Evolutionary conservation across 2,888 invertebrate genomes (phyloP).

Genomic region (Cephus runcator): DNA sequence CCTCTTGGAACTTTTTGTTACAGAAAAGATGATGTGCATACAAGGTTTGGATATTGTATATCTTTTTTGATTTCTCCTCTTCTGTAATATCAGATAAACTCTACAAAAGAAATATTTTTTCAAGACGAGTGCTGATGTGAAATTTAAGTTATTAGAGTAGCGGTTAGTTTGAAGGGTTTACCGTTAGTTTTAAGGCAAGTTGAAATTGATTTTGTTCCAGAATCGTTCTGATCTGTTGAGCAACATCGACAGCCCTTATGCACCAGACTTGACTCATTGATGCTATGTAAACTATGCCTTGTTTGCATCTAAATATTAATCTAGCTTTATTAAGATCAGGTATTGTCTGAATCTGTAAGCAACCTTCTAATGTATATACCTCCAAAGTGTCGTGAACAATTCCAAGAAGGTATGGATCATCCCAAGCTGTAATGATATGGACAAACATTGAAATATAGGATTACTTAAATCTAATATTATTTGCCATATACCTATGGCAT

Average conservation of each 20-base stretch:
- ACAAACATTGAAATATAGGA: slow-evolving; percentile 7
- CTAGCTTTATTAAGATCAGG: slow-evolving; percentile 80
- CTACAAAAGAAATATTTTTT: slow-evolving; percentile 67
- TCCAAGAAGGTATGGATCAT: slow-evolving; percentile 92
- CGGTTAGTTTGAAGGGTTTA: slow-evolving; percentile 67
- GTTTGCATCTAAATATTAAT: slow-evolving; percentile 78
- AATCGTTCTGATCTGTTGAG: slow-evolving; percentile 85
- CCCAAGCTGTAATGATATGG: slow-evolving; percentile 76
- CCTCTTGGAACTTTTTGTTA: slow-evolving; percentile 86
- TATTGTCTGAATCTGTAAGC: slow-evolving; percentile 83
- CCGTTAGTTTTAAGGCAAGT: slow-evolving; percentile 89
- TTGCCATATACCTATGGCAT: slow-evolving; percentile 70
- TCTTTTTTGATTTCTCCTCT: slow-evolving; percentile 82
- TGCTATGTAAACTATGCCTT: slow-evolving; percentile 86
- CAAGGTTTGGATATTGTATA: slow-evolving; percentile 88
- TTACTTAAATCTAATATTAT: slow-evolving; percentile 3
- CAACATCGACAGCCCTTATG: slow-evolving; percentile 82
- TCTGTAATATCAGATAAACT: slow-evolving; percentile 83
- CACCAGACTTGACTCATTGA: slow-evolving; percentile 92
- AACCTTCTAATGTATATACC: slow-evolving; percentile 86
- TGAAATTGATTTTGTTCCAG: slow-evolving; percentile 93
- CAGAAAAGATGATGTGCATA: slow-evolving; percentile 93
- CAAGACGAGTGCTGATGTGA: slow-evolving; percentile 1
- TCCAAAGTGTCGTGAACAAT: slow-evolving; percentile 85
- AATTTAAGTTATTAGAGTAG: slow-evolving; percentile 47